phyloP scores from a whole-genome alignment of 1,140 invertebrate genomes.

The Musca vetustissima region DNA sequence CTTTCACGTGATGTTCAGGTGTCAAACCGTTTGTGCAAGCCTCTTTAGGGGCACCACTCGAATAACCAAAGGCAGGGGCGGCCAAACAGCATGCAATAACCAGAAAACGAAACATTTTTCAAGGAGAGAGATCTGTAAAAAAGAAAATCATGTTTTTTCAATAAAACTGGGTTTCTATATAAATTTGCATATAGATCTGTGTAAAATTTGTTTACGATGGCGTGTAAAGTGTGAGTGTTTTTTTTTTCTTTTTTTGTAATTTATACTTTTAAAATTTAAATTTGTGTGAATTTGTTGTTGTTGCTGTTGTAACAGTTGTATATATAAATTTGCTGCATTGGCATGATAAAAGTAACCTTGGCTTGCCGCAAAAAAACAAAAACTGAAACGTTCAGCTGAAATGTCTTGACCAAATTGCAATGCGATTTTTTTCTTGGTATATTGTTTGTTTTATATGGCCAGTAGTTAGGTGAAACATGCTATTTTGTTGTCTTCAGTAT shows the following conservation, averaged over 20 bases:
- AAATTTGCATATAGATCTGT: too few relatives aligned
- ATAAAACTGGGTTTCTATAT: too few relatives aligned
- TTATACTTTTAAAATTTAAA: background rate
- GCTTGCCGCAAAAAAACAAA: background rate
- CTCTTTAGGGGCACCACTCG: constrained; percentile 40
- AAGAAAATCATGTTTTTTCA: too few relatives aligned
- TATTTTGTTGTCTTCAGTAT: too few relatives aligned
- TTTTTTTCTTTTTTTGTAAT: background rate
- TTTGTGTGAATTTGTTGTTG: background rate
- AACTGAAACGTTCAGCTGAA: background rate
- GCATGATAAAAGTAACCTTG: constrained; percentile 6
- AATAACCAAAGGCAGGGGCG: constrained; percentile 38
- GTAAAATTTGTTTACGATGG: background rate
- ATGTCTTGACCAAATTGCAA: background rate
- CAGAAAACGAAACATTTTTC: constrained; percentile 43
- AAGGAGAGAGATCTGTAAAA: background rate
- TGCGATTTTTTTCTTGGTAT: too few relatives aligned
- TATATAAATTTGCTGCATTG: background rate
- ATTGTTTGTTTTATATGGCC: too few relatives aligned
- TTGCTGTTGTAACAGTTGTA: background rate
- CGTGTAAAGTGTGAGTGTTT: background rate
- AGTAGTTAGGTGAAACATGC: too few relatives aligned
- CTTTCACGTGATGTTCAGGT: constrained; percentile 44
- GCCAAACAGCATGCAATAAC: constrained; percentile 39
- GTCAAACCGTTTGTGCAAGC: constrained; percentile 43